A percentile compares a stretch with the other conserved stretches of the same genome.
Evolutionary conservation across 2,888 invertebrate genomes (phyloP).

Genomic region (Cephus sareptanus): DNA sequence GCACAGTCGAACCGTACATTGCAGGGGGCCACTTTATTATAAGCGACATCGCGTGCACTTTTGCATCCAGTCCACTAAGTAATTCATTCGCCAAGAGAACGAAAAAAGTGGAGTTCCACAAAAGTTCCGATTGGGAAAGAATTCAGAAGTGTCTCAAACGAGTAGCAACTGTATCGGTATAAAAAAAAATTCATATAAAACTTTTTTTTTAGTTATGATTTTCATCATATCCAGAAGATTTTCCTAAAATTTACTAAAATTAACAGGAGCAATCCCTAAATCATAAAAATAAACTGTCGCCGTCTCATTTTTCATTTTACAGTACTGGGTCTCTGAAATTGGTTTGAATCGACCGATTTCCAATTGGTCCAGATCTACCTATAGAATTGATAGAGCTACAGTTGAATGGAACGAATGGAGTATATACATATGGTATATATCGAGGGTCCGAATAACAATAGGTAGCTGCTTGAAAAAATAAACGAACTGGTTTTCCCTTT

Average conservation of each 20-base stretch:
- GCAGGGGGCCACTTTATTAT: constrained; percentile 38
- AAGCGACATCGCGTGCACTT: constrained; percentile 27
- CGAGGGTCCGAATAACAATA: constrained; percentile 42
- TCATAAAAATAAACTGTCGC: background rate
- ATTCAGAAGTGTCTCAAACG: background rate
- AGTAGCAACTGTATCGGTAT: background rate
- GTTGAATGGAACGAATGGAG: constrained; percentile 31
- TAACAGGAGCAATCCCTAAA: background rate
- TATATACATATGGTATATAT: constrained; percentile 18
- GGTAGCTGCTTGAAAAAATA: constrained; percentile 38
- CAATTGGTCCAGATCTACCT: constrained; percentile 39
- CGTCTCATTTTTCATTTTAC: background rate
- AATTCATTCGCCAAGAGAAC: constrained; percentile 6
- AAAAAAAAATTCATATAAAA: background rate
- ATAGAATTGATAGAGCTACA: constrained; percentile 42
- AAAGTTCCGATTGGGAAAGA: background rate
- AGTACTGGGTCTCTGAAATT: background rate
- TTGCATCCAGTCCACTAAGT: constrained; percentile 22
- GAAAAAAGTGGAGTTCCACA: background rate
- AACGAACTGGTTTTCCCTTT: constrained; percentile 25
- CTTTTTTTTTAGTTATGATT: too few species aligned
- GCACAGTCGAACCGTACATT: constrained; percentile 35
- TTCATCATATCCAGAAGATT: background rate
- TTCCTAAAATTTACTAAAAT: background rate
- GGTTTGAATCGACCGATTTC: constrained; percentile 26